Evolutionary conservation across 1,140 invertebrate species (phyloP).

Genomic region (Caenorhabditis tropicalis): DNA sequence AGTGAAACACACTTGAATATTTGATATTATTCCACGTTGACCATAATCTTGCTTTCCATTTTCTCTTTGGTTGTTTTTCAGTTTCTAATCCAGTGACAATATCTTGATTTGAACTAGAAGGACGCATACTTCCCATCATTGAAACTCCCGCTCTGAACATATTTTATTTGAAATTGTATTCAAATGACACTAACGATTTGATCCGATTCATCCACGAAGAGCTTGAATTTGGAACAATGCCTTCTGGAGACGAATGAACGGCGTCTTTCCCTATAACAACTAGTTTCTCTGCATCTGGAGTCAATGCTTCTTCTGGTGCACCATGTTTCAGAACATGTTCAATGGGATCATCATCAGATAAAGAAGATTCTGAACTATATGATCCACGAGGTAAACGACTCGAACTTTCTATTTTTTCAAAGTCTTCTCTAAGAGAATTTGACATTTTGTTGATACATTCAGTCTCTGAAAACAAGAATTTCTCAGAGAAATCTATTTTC

Average conservation of each 20-base stretch:
- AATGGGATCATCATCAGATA: not conserved
- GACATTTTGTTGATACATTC: not conserved
- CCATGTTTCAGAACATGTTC: constrained; percentile 16
- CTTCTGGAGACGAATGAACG: not conserved
- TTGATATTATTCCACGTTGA: constrained; percentile 44
- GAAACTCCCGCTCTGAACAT: not conserved
- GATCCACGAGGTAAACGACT: not conserved
- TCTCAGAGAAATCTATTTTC: not conserved
- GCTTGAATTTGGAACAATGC: not conserved
- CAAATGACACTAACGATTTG: not conserved
- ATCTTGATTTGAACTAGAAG: constrained; percentile 20
- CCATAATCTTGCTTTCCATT: constrained; percentile 19
- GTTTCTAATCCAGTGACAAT: not conserved
- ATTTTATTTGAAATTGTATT: not conserved
- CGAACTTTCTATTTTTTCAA: not conserved
- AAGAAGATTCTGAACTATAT: not conserved
- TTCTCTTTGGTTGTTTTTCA: not conserved
- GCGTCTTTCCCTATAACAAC: not conserved
- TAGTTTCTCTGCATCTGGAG: not conserved
- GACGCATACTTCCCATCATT: not conserved
- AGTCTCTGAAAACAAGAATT: not conserved
- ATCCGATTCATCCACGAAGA: not conserved
- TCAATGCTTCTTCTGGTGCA: not conserved
- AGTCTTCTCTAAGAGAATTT: not conserved
- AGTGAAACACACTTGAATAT: not conserved